Conservation (phyloP, 2,113 vertebrate genomes). For the Calonectris borealis region DNA sequence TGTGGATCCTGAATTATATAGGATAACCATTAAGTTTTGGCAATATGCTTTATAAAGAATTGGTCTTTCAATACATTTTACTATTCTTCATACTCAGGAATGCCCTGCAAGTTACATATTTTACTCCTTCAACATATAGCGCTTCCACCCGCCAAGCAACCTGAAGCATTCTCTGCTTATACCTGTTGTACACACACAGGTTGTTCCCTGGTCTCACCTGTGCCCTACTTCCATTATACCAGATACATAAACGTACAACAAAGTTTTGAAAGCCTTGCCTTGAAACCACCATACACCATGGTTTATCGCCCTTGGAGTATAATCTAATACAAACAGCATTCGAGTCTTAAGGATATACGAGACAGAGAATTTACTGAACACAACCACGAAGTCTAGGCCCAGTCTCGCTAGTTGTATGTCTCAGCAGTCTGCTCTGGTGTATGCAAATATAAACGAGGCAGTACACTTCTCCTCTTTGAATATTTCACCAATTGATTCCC, state of each 20-base stretch:
- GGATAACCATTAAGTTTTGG: background rate
- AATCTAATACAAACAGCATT: background rate
- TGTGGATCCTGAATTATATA: background rate
- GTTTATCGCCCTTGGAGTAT: background rate
- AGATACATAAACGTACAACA: background rate
- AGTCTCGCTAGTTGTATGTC: background rate
- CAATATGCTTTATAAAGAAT: background rate
- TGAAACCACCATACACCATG: background rate
- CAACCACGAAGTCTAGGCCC: background rate
- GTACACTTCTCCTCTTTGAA: constrained; percentile 25
- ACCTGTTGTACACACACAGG: background rate
- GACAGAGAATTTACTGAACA: background rate
- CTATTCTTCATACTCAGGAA: background rate
- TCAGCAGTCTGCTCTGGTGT: background rate
- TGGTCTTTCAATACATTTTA: background rate
- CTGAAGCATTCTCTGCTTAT: background rate
- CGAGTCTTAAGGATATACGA: background rate
- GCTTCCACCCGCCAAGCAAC: background rate
- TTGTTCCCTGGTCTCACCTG: background rate
- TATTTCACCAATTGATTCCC: constrained; percentile 37
- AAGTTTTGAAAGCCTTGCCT: background rate
- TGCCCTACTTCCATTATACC: background rate
- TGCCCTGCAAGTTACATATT: background rate
- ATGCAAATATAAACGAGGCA: background rate
- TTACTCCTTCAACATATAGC: background rate